Evolutionary conservation across 2,797 vertebrate species (phyloP), one percentile per base, ranked within the genome.

Genomic region (Chelon auratus): DNA sequence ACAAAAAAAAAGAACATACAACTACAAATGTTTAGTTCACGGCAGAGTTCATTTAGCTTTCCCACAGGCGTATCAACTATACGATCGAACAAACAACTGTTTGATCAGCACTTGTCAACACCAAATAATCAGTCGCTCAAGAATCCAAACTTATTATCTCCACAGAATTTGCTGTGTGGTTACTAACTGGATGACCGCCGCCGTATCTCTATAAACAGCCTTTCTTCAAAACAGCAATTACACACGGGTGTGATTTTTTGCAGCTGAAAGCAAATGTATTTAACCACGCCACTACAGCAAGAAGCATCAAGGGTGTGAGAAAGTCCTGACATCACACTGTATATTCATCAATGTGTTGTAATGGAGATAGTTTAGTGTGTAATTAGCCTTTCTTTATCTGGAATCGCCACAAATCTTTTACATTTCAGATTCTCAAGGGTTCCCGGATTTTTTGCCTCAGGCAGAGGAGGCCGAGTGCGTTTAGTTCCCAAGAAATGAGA

Each of bases 51-150:
- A 65, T 72, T 71, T 39, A 47, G 39, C 48, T 3, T 1, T 33
- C 66, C 51, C 59, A 39, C 36, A 45, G 42, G 45, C 45, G 26
- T 2, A 68, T 36, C 57, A 48, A 64, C 58, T 66, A 51, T 78
- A 61, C 42, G 17, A 62, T 30, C 48, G 40, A 71, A 76, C 64
- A 77, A 75, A 75, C 61, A 68, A 57, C 5, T n/a, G 60, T 59
- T 61, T 72, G 68, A 83, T 80, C 73, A 70, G 58, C 50, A 56
- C 52, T 60, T 60, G 72, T 66, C 59, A 63, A 45, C 43, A 47
- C 5, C 51, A 71, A 55, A 74, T 80, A 70, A 75, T 78, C 58
- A 56, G 12, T 55, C 6, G 13, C 68, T 39, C 11, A 11, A 61
- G 53, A 58, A 68, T 75, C 71, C 9, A 22, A 58, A 65, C 12